phyloP scores from a whole-genome alignment of 2,888 invertebrate genomes.

The Acleris cristana region DNA sequence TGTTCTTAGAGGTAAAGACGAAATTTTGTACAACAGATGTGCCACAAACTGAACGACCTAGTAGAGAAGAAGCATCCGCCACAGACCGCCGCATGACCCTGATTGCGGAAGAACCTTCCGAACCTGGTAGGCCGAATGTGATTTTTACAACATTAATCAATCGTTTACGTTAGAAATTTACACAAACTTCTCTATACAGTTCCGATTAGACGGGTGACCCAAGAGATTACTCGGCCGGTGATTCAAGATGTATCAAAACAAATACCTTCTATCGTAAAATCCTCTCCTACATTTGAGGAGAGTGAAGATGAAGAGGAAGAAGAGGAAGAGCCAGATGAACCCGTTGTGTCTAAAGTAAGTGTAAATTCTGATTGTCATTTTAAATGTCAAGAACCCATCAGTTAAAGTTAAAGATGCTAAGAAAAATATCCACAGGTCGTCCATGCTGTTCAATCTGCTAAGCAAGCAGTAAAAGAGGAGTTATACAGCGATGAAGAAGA shows the following conservation, averaged over 20 bases:
- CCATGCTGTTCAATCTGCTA: constrained; percentile 40
- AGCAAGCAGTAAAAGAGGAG: constrained; percentile 59
- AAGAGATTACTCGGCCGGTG: constrained; percentile 47
- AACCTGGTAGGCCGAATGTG: constrained; percentile 48
- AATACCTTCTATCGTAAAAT: constrained; percentile 47
- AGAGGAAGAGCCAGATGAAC: constrained; percentile 42
- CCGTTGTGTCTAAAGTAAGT: constrained; percentile 33
- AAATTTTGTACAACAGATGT: constrained; percentile 56
- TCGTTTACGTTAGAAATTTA: constrained; percentile 38
- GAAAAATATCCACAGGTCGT: constrained; percentile 48
- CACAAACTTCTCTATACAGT: constrained; percentile 41
- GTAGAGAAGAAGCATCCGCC: constrained; percentile 64
- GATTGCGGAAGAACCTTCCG: constrained; percentile 58
- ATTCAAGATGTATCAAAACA: constrained; percentile 48
- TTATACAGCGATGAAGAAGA: constrained; percentile 71
- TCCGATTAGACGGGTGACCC: constrained; percentile 44
- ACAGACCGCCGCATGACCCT: constrained; percentile 75
- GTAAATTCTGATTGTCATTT: neutral
- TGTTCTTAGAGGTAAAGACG: constrained; percentile 44
- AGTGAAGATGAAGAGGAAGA: constrained; percentile 59
- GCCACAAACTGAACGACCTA: constrained; percentile 54
- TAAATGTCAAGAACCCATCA: constrained; percentile 1
- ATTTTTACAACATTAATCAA: constrained; percentile 39
- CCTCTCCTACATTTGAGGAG: constrained; percentile 51
- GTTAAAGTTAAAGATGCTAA: constrained; percentile 3